Conservation (phyloP, 2,888 invertebrate species). For the Chouioia cunea region DNA sequence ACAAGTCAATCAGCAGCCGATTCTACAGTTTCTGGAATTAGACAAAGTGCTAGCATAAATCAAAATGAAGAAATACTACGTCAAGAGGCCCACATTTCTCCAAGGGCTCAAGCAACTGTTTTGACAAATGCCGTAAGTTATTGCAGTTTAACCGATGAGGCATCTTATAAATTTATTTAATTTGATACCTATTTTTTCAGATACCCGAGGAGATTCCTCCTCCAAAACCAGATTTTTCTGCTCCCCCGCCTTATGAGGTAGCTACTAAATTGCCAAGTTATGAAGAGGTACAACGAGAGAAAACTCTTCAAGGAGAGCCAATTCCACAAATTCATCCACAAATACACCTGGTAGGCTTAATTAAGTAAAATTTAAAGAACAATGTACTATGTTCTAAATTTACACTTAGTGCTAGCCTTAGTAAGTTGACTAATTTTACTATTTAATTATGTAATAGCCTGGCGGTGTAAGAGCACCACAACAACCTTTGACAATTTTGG, state of each 20-base stretch:
- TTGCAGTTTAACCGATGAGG: background rate
- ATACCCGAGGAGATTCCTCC: conserved; percentile 78
- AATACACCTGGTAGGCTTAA: conserved; percentile 59
- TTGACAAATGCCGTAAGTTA: conserved; percentile 23
- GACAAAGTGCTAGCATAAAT: conserved; percentile 26
- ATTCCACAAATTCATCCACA: conserved; percentile 65
- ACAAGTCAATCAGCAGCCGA: conserved; percentile 26
- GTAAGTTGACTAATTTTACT: conserved; percentile 1
- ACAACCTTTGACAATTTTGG: conserved; percentile 79
- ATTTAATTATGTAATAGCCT: conserved; percentile 55
- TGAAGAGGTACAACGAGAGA: conserved; percentile 92
- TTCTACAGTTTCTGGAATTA: conserved; percentile 34
- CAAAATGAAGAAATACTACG: conserved; percentile 28
- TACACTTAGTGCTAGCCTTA: background rate
- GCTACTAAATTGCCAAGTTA: conserved; percentile 90
- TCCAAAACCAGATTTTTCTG: conserved; percentile 86
- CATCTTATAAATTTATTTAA: conserved; percentile 1
- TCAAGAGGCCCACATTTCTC: conserved; percentile 31
- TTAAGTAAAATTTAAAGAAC: background rate
- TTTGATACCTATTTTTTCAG: background rate
- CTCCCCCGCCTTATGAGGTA: conserved; percentile 90
- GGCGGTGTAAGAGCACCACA: conserved; percentile 67
- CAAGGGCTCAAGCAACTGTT: conserved; percentile 30
- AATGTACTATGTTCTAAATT: conserved; percentile 19
- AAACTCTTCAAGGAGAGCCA: conserved; percentile 81